Percentiles rank a stretch among this genome's conserved stretches.
Conservation (phyloP, 1,140 invertebrate species). For the Trialeurodes vaporariorum region DNA sequence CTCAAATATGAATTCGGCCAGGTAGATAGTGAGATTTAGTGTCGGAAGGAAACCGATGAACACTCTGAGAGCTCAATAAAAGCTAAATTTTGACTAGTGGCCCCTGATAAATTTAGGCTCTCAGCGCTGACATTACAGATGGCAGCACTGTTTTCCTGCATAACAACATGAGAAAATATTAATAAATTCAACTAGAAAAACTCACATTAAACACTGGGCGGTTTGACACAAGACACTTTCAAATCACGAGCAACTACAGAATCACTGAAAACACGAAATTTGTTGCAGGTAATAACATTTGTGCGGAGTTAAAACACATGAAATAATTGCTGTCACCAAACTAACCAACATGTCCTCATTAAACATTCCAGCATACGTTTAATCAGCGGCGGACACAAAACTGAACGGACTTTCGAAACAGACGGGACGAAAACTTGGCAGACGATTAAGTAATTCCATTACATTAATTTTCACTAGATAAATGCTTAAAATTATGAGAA, state of each 20-base stretch:
- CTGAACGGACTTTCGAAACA: neutral
- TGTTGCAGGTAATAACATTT: no score
- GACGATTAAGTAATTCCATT: constrained; percentile 8
- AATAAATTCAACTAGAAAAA: neutral
- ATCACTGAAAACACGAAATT: no score
- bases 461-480: constrained; percentile 21
- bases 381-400: constrained; percentile 18
- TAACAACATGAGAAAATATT: neutral
- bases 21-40: no score
- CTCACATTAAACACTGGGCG: no score
- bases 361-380: constrained; percentile 33
- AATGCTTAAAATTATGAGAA: constrained; percentile 36
- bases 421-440: neutral
- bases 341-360: constrained; percentile 46
- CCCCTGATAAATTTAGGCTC: neutral
- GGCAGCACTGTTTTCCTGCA: neutral
- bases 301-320: neutral
- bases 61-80: no score
- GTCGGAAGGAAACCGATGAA: no score
- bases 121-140: neutral
- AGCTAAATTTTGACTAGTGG: no score
- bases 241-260: no score
- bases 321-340: constrained; percentile 27
- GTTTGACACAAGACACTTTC: no score
- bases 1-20: no score